A percentile compares a stretch with the other conserved stretches of the same genome.
Conservation (phyloP, 2,797 vertebrate species). For the Sardinella longiceps region DNA sequence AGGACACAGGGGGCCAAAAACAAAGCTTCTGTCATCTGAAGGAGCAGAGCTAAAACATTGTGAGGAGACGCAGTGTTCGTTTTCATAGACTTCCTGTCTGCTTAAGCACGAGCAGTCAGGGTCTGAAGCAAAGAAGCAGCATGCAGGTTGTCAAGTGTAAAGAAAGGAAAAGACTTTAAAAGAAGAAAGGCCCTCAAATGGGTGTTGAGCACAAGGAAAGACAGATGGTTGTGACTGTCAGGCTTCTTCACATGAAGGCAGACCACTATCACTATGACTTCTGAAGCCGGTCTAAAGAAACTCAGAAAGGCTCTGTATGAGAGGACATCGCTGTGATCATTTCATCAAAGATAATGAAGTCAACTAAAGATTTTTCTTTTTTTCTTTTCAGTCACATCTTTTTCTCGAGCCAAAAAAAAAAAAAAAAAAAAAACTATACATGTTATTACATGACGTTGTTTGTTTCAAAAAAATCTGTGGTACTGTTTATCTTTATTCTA, state of each 20-base stretch:
- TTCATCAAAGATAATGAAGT: not conserved
- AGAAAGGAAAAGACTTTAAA: not conserved
- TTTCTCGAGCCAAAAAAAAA: no score
- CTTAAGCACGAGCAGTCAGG: not conserved
- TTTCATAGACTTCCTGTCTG: slow-evolving; percentile 1
- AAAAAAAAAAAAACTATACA: not conserved
- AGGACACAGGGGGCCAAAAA: not conserved
- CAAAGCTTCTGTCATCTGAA: not conserved
- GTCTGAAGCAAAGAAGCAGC: not conserved
- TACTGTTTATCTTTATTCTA: not conserved
- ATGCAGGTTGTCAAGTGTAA: not conserved
- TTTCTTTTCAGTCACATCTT: no score
- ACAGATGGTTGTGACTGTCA: not conserved
- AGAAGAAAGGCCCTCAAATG: not conserved
- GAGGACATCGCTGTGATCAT: not conserved
- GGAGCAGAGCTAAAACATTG: not conserved
- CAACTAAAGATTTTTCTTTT: not conserved
- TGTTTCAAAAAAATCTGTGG: not conserved
- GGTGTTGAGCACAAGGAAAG: not conserved
- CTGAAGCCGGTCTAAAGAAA: not conserved
- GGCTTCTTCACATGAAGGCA: not conserved
- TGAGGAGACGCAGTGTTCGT: not conserved
- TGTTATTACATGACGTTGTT: no score
- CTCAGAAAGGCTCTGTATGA: not conserved
- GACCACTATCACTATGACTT: not conserved